phyloP scores from a whole-genome alignment of 2,888 invertebrate genomes.

The Nymphalis c-album region DNA sequence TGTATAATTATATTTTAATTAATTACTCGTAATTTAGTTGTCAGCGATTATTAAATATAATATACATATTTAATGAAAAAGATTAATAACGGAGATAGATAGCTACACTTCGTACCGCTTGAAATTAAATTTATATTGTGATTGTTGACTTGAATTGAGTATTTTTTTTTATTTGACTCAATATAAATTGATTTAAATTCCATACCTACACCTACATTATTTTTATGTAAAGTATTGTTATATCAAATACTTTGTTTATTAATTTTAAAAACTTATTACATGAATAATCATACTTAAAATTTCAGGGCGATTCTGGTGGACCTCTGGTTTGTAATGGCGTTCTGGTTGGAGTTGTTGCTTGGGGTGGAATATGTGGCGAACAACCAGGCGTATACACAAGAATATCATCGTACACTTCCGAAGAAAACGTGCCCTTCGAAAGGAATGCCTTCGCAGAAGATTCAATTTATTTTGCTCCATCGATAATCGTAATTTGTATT shows the following conservation, averaged over 20 bases:
- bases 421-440: slow-evolving; percentile 32
- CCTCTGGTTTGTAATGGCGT: slow-evolving; percentile 49
- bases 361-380: slow-evolving; percentile 46
- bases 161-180: too few relatives aligned
- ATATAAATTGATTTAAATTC: too few relatives aligned
- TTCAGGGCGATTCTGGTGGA: slow-evolving; percentile 53
- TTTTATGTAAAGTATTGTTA: not conserved
- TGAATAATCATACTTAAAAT: not conserved
- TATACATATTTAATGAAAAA: too few relatives aligned
- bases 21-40: not conserved
- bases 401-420: slow-evolving; percentile 44
- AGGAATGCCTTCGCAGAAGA: slow-evolving; percentile 9
- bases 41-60: too few relatives aligned
- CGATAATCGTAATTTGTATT: slow-evolving; percentile 2
- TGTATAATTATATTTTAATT: too few relatives aligned
- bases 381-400: slow-evolving; percentile 48
- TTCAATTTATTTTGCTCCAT: slow-evolving; percentile 4
- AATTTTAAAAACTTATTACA: not conserved
- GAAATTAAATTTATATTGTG: too few relatives aligned
- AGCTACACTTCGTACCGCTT: too few relatives aligned
- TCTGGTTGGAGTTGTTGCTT: slow-evolving; percentile 48
- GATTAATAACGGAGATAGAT: too few relatives aligned
- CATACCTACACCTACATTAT: too few relatives aligned
- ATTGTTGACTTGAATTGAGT: too few relatives aligned
- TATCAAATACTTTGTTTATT: not conserved